phyloP scores from a whole-genome alignment of 2,888 invertebrate genomes.

The Andrena trimmerana region DNA sequence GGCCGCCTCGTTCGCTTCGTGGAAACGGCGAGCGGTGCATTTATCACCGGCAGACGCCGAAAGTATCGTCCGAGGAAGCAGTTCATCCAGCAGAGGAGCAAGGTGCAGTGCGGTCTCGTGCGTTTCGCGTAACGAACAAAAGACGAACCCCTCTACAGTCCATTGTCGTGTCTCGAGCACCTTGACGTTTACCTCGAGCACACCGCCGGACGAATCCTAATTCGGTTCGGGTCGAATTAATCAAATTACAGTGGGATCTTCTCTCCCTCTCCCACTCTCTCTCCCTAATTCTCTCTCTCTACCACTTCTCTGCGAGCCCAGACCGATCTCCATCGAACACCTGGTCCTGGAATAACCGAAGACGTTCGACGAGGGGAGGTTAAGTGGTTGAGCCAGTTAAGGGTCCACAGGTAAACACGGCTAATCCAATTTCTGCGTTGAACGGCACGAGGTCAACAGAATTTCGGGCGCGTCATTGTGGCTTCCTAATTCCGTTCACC shows the following conservation, averaged over 20 bases:
- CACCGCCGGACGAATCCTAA: conserved; percentile 49
- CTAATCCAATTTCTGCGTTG: conserved; percentile 77
- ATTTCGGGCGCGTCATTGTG: conserved; percentile 72
- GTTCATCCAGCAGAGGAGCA: conserved; percentile 34
- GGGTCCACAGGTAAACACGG: conserved; percentile 77
- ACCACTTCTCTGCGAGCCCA: conserved; percentile 37
- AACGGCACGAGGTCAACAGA: conserved; percentile 73
- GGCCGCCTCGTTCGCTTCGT: conserved; percentile 54
- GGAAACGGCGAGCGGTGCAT: conserved; percentile 25
- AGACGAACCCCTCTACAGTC: not conserved
- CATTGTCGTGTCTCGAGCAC: conserved; percentile 32
- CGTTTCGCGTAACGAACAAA: conserved; percentile 24
- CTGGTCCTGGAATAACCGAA: conserved; percentile 73
- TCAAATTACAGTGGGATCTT: conserved; percentile 41
- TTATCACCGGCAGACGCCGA: conserved; percentile 56
- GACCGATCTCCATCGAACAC: conserved; percentile 70
- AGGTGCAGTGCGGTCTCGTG: conserved; percentile 5
- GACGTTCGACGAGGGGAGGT: conserved; percentile 65
- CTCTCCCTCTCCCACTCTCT: not conserved
- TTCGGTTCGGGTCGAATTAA: conserved; percentile 56
- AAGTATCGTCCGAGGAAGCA: conserved; percentile 26
- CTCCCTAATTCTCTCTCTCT: not conserved
- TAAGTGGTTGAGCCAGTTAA: conserved; percentile 74
- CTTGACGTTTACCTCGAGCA: conserved; percentile 51
- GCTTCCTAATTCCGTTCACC: conserved; percentile 64